phyloP scores from a whole-genome alignment of 2,888 invertebrate species.

The Baccha elongata region DNA sequence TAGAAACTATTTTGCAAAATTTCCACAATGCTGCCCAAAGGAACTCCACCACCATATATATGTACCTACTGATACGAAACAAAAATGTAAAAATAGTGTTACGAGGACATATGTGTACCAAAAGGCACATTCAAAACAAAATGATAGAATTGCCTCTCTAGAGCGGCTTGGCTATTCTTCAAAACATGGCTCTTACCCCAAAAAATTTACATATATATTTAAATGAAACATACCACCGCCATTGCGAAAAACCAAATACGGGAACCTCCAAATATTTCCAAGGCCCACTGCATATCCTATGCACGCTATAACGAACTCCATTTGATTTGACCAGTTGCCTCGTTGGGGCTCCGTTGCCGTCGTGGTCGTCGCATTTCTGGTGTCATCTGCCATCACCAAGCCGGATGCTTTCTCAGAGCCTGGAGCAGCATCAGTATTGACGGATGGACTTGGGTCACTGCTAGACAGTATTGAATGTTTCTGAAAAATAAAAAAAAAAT shows the following conservation, averaged over 20 bases:
- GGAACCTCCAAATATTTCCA: slow-evolving; percentile 77
- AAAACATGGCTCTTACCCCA: slow-evolving; percentile 19
- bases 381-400: slow-evolving; percentile 53
- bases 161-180: slow-evolving; percentile 5
- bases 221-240: slow-evolving; percentile 74
- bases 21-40: slow-evolving; percentile 15
- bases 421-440: slow-evolving; percentile 49
- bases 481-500: slow-evolving; percentile 57
- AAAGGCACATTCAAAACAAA: slow-evolving; percentile 37
- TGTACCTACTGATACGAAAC: slow-evolving; percentile 7
- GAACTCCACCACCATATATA: not conserved
- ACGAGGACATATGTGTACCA: slow-evolving; percentile 48
- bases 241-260: slow-evolving; percentile 75
- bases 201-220: no score
- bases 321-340: slow-evolving; percentile 74
- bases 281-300: slow-evolving; percentile 76
- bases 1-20: slow-evolving; percentile 55
- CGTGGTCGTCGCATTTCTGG: slow-evolving; percentile 21
- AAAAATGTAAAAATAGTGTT: slow-evolving; percentile 15
- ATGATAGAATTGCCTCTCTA: slow-evolving; percentile 51
- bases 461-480: slow-evolving; percentile 72
- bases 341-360: slow-evolving; percentile 34
- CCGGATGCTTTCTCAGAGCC: slow-evolving; percentile 42
- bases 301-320: slow-evolving; percentile 76
- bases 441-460: slow-evolving; percentile 63